Evolutionary conservation across 2,888 invertebrate species (phyloP), one percentile per base, ranked within the genome.

Genomic region (Phortica okadai): DNA sequence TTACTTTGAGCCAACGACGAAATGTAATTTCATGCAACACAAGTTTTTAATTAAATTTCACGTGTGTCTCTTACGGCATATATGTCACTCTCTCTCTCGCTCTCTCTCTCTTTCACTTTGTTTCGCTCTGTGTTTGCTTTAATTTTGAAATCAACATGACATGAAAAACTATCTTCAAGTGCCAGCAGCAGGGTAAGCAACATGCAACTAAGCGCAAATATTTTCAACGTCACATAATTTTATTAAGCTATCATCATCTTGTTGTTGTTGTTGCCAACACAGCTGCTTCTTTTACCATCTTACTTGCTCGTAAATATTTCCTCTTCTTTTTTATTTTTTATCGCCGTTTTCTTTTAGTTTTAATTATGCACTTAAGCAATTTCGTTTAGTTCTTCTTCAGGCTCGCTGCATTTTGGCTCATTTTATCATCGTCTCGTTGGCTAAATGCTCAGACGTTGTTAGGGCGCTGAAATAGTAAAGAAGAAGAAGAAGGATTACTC

Each of bases 1-100:
- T 56, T 56, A 56, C 56, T 56, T 56, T 56, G 16, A 33, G 41
- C 66, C 33, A 64, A 87, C 79, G 84, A 82, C 82, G 82, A 87
- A 86, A 87, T 84, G 87, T 86, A 86, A 86, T 86, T 87, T 86
- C 87, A 87, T 86, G 87, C 86, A 86, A 86, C 87, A 87, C 86
- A 86, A 86, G 88, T 86, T 86, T 86, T 86, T 86, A 86, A 86
- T 86, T 86, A 86, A 86, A 86, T 86, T 86, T 86, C 84, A 87
- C 86, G 84, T 74, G 33, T 45, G 69, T 69, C 69, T 69, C 21
- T 69, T 16, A 45, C 11, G 8, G 6, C 14, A 56, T 56, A 16
- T 56, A 56, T 56, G 56, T 16, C 1, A 14, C 16, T 6, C 56
- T 10, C 14, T 11, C 16, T 5, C 56, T 56, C 14, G 1, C 16